Evolutionary conservation across 1,140 invertebrate species (phyloP).

Genomic region (Ridgeia piscesae): DNA sequence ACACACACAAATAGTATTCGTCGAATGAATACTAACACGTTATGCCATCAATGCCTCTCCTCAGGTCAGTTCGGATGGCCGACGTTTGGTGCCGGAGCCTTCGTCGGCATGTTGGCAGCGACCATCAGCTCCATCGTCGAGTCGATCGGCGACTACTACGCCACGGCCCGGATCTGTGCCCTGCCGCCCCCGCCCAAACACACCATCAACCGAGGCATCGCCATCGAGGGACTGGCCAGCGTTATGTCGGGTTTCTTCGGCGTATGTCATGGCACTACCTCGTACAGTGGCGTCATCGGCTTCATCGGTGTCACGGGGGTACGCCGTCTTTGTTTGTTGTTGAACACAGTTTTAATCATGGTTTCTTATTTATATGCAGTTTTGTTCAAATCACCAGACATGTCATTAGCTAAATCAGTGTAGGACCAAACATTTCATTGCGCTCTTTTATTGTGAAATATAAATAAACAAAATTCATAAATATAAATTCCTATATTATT

Average conservation of each 20-base stretch:
- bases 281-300: conserved; percentile 62
- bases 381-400: no score
- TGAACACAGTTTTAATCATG: no score
- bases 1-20: no score
- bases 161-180: conserved; percentile 49
- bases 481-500: no score
- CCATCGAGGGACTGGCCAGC: conserved; percentile 79
- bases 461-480: no score
- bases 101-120: conserved; percentile 54
- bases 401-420: no score
- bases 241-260: conserved; percentile 79
- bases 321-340: background rate
- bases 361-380: no score
- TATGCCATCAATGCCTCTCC: background rate
- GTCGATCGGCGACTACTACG: conserved; percentile 59
- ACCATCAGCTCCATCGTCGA: conserved; percentile 56
- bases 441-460: no score
- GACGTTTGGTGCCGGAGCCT: conserved; percentile 46
- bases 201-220: conserved; percentile 71
- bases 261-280: conserved; percentile 79
- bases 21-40: no score
- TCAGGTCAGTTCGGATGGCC: conserved; percentile 57
- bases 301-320: conserved; percentile 44
- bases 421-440: no score
- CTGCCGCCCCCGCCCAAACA: conserved; percentile 53